A percentile compares a stretch with the other conserved stretches of the same genome.
Conservation (phyloP, 1,140 invertebrate species). For the Planococcus citri region DNA sequence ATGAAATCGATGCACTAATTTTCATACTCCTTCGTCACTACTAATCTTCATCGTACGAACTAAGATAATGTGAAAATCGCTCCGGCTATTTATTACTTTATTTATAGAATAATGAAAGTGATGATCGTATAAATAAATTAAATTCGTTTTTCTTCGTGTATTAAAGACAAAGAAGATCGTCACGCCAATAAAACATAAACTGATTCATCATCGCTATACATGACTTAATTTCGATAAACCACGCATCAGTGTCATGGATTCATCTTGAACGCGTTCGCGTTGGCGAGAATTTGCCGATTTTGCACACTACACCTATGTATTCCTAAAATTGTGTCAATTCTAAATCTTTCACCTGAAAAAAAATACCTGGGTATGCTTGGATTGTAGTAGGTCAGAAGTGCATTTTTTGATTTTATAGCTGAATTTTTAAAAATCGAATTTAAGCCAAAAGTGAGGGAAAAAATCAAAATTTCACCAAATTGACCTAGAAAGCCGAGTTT, state of each 20-base stretch:
- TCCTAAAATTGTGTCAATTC: too few species aligned
- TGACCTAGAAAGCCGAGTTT: too few species aligned
- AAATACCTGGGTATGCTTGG: too few species aligned
- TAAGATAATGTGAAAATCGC: background rate
- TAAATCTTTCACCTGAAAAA: too few species aligned
- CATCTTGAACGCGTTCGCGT: too few species aligned
- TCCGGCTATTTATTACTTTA: background rate
- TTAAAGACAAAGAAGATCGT: slow-evolving; percentile 12
- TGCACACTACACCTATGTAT: too few species aligned
- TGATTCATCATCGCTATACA: slow-evolving; percentile 16
- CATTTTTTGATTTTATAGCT: too few species aligned
- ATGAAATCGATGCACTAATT: background rate
- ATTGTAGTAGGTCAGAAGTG: too few species aligned
- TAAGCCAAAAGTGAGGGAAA: too few species aligned
- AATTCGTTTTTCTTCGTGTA: background rate
- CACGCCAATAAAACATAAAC: slow-evolving; percentile 7
- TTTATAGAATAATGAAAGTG: background rate
- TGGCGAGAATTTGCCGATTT: too few species aligned
- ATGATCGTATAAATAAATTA: background rate
- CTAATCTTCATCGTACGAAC: background rate
- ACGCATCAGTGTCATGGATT: background rate
- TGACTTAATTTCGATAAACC: slow-evolving; percentile 13
- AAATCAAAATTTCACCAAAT: too few species aligned
- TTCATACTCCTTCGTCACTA: background rate
- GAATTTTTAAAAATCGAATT: too few species aligned